Conservation (phyloP, 1,140 invertebrate species). For the Nylanderia fulva region DNA sequence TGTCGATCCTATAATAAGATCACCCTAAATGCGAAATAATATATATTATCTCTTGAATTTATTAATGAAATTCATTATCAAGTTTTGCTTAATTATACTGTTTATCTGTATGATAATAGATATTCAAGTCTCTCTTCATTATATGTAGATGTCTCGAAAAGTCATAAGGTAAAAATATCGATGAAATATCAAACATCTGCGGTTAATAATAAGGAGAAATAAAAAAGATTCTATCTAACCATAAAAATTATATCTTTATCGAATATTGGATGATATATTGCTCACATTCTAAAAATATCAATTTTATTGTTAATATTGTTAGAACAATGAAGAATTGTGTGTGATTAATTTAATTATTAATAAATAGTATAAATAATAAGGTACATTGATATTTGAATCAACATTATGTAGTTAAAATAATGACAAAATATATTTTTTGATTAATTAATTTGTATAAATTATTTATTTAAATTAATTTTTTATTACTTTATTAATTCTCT, state of each 20-base stretch:
- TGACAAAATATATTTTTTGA: neutral
- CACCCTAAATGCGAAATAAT: neutral
- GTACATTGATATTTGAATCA: neutral
- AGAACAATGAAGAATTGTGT: neutral
- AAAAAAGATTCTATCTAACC: neutral
- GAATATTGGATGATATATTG: conserved; percentile 2
- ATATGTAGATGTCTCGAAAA: neutral
- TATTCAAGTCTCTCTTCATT: neutral
- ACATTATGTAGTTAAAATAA: neutral
- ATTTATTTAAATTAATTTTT: neutral
- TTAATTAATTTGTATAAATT: neutral
- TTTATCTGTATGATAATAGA: neutral
- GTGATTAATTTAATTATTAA: too few relatives aligned
- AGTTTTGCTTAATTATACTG: neutral
- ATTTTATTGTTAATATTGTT: neutral
- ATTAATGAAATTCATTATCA: neutral
- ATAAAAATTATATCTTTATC: neutral
- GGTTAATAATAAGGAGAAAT: neutral
- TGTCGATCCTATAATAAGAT: neutral
- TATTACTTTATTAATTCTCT: neutral
- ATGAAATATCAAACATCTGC: neutral
- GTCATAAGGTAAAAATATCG: neutral
- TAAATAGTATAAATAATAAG: conserved; percentile 3
- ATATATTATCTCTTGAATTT: neutral
- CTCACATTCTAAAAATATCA: neutral